Evolutionary conservation across 2,797 vertebrate species (phyloP), one percentile per base, ranked within the genome.

Genomic region (Ptychadena robeensis): DNA sequence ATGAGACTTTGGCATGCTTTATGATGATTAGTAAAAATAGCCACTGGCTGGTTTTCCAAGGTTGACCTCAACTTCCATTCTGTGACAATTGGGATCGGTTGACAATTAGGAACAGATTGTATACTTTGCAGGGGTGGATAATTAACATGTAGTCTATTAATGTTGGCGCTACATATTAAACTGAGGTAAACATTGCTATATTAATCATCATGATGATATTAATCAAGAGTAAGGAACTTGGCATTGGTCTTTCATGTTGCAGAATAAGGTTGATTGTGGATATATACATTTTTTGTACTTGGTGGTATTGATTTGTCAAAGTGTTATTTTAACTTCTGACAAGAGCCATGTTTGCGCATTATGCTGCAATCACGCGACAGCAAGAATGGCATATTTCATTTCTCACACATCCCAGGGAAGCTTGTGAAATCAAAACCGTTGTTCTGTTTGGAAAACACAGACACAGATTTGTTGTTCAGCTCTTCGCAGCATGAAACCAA

Each of bases 391-490:
- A 63, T 67, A 73, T 66, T 73, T 48, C 2, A 34, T 81, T 80
- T 74, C 40, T 28, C 30, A 74, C 44, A 74, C 44, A 59, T 57
- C 71, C 40, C 15, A 44, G 73, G 65, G 38, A 69, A 63, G 57
- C 68, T 65, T 78, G 44, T 78, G 74, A 83, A 83, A 83, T 38
- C 53, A 27, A 83, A 72, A 65, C 57, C 4, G 48, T 74, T 82
- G 57, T 65, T 76, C 31, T 78, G n/a, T 72, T 83, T 78, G 66
- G 57, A 79, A 83, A 79, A 79, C 73, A 79, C 59, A 70, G 65
- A 77, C 81, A 48, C 81, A 71, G 73, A 48, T 83, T 82, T 83
- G 67, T 77, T 53, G 37, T 40, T 83, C 32, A 38, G 74, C 74
- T 78, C 34, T 18, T 28, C 30, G 27, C 81, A 72, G 74, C 28